A percentile compares a stretch with the other conserved stretches of the same genome.
These are phyloP conservation scores for Cantharis lateralis DNA, from an alignment of 2,888 invertebrate species.

Conservation along the genomic window DNA sequence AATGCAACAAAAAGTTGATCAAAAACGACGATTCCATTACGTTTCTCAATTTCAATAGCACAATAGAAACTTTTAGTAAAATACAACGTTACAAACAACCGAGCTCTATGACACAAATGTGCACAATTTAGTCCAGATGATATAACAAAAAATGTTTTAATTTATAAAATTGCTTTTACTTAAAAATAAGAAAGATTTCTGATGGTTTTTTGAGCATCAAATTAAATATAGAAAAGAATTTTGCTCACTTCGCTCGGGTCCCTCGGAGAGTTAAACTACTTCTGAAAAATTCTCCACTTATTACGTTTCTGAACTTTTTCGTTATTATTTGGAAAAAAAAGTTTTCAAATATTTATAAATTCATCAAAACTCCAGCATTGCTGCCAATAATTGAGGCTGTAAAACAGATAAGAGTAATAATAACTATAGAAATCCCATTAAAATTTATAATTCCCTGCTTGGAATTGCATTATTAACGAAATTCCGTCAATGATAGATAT, in stretches of 20 bases:
- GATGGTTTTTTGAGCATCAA: constrained; percentile 42
- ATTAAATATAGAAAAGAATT: constrained; percentile 52
- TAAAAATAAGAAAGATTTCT: constrained; percentile 42
- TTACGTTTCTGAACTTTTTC: constrained; percentile 36
- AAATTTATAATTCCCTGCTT: background rate
- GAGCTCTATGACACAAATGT: background rate
- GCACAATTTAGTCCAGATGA: background rate
- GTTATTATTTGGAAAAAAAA: constrained; percentile 10
- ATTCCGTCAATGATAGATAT: constrained; percentile 32
- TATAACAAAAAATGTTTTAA: background rate
- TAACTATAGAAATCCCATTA: background rate
- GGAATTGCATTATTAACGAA: constrained; percentile 2
- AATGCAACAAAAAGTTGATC: background rate
- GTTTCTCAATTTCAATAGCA: background rate
- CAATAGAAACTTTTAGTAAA: background rate
- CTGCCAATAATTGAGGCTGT: background rate
- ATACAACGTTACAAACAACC: background rate
- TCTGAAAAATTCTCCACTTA: constrained; percentile 46
- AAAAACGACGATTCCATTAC: background rate
- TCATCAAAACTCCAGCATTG: background rate
- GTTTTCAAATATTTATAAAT: background rate
- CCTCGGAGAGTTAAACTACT: constrained; percentile 40
- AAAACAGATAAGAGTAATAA: too few relatives aligned
- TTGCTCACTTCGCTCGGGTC: constrained; percentile 35
- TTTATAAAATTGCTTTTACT: background rate